These are phyloP conservation scores for Molossus alvarezi DNA, from an alignment of 2,797 vertebrate genomes.

Conservation along the genomic window DNA sequence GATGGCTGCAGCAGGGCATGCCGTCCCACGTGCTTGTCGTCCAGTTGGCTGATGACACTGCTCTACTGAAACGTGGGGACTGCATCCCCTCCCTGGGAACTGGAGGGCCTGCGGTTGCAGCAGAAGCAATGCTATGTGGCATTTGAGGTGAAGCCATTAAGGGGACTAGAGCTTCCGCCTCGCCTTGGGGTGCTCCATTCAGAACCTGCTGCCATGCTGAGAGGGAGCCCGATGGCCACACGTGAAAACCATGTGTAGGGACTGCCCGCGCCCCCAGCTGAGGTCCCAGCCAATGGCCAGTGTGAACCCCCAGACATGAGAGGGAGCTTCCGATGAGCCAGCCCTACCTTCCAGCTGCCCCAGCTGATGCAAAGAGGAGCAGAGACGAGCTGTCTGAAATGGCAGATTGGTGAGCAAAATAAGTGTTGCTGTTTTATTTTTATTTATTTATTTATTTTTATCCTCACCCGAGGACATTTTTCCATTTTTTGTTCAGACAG, in stretches of 20 bases:
- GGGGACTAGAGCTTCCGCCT: not conserved
- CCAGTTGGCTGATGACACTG: not conserved
- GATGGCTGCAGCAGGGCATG: not conserved
- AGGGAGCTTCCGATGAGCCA: not conserved
- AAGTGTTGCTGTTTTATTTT: not conserved
- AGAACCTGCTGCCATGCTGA: not conserved
- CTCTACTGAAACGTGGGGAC: not conserved
- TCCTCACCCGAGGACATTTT: too few relatives aligned
- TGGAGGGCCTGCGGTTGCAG: not conserved
- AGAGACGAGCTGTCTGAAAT: not conserved
- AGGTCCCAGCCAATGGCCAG: not conserved
- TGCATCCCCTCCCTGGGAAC: not conserved
- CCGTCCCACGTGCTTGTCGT: not conserved
- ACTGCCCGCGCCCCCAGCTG: not conserved
- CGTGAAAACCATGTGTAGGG: not conserved
- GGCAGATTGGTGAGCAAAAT: conserved; percentile 9
- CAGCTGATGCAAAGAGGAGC: not conserved
- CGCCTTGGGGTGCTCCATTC: not conserved
- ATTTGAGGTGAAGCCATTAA: not conserved
- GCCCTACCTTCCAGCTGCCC: too few relatives aligned
- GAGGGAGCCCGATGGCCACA: not conserved
- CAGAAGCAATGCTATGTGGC: not conserved
- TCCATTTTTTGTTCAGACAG: too few relatives aligned
- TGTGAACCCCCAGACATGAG: not conserved
- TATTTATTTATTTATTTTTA: too few relatives aligned